These are phyloP conservation scores for Nebria salina DNA, from an alignment of 2,888 invertebrate species.

Conservation along the genomic window DNA sequence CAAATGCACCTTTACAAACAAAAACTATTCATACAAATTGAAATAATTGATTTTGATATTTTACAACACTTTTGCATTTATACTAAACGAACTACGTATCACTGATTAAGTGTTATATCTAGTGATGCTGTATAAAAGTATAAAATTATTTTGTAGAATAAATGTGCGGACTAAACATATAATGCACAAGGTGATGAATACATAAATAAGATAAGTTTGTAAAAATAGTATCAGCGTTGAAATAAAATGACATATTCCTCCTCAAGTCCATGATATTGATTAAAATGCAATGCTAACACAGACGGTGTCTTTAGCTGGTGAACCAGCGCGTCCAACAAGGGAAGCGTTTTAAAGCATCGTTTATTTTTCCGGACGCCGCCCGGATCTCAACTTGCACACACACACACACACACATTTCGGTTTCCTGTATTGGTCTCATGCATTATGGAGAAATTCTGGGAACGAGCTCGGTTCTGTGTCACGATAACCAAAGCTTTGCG, in stretches of 20 bases:
- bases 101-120: too few species aligned
- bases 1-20: neutral
- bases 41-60: too few species aligned
- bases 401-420: neutral
- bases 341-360: constrained; percentile 50
- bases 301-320: neutral
- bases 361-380: constrained; percentile 49
- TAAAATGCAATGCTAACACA: neutral
- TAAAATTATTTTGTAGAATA: too few species aligned
- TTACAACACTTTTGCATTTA: too few species aligned
- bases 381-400: constrained; percentile 22
- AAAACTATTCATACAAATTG: neutral
- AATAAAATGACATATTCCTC: neutral
- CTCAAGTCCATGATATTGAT: constrained; percentile 2
- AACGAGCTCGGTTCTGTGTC: constrained; percentile 50
- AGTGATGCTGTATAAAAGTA: too few species aligned
- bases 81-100: too few species aligned
- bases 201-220: neutral
- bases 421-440: constrained; percentile 52
- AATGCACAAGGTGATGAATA: too few species aligned
- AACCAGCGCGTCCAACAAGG: constrained; percentile 42
- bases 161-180: too few species aligned
- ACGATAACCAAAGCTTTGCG: constrained; percentile 49
- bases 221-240: neutral
- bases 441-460: constrained; percentile 51